These are phyloP conservation scores for Lacerta viridis DNA, from an alignment of 2,797 vertebrate species.

Conservation along the genomic window DNA sequence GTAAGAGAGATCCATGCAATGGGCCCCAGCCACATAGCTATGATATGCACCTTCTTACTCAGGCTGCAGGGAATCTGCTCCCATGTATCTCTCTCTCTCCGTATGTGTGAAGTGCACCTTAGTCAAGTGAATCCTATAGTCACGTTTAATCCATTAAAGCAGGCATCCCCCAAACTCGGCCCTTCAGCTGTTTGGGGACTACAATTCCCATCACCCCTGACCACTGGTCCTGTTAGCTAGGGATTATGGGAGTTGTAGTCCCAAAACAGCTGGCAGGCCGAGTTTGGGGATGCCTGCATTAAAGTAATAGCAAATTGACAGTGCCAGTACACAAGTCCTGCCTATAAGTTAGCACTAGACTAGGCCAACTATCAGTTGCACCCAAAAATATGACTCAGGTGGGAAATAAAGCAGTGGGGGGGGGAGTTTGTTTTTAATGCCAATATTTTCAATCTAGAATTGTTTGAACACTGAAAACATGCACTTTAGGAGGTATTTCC, in stretches of 20 bases:
- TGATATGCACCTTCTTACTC: background rate
- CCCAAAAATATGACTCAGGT: conserved; percentile 24
- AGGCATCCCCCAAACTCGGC: too few relatives aligned
- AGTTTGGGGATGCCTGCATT: too few relatives aligned
- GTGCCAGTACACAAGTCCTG: background rate
- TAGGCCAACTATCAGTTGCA: background rate
- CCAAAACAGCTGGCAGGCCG: too few relatives aligned
- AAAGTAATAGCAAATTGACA: background rate
- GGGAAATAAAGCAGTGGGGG: background rate
- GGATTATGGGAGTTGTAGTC: too few relatives aligned
- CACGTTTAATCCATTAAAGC: background rate
- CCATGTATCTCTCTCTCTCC: background rate
- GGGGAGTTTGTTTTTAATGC: background rate
- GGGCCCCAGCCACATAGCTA: background rate
- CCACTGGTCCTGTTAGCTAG: too few relatives aligned
- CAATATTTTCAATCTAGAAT: conserved; percentile 1
- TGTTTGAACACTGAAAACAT: conserved; percentile 36
- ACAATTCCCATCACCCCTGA: too few relatives aligned
- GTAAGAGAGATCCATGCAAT: background rate
- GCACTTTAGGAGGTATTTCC: conserved; percentile 44
- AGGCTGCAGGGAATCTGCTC: background rate
- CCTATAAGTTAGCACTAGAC: background rate
- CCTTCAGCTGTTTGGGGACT: too few relatives aligned
- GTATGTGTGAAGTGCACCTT: background rate
- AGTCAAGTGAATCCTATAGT: background rate